Percentiles rank a stretch among this genome's conserved stretches.
Conservation (phyloP, 2,113 vertebrate species). For the Apaloderma vittatum region DNA sequence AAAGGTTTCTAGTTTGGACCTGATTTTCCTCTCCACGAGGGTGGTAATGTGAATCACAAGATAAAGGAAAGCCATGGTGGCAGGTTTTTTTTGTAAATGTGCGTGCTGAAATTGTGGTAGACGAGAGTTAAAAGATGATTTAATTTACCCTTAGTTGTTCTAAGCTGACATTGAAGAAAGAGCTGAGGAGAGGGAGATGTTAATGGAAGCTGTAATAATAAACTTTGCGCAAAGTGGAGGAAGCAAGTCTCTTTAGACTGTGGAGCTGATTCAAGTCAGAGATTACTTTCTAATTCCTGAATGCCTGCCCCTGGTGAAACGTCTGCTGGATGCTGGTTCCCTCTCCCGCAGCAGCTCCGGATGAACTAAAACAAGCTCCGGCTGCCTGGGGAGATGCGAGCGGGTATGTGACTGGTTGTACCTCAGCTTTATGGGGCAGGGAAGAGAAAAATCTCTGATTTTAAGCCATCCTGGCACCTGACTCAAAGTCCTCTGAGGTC, state of each 20-base stretch:
- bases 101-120: neutral
- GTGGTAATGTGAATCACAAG: neutral
- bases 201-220: constrained; percentile 53
- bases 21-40: neutral
- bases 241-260: constrained; percentile 56
- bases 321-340: constrained; percentile 42
- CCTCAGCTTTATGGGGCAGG: neutral
- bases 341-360: neutral
- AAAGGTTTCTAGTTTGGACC: neutral
- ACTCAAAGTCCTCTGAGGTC: constrained; percentile 42
- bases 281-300: constrained; percentile 70
- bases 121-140: neutral
- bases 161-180: neutral
- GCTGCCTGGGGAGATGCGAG: neutral
- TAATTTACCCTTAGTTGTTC: neutral
- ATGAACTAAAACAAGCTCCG: neutral
- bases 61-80: neutral
- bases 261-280: constrained; percentile 66
- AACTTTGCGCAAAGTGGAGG: constrained; percentile 58
- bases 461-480: constrained; percentile 47
- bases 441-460: constrained; percentile 15
- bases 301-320: constrained; percentile 47
- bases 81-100: neutral
- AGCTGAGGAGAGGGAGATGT: neutral
- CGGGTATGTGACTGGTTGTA: neutral